Evolutionary conservation across 2,797 vertebrate genomes (phyloP), one percentile per base, ranked within the genome.

Genomic region (Xenopus petersii): DNA sequence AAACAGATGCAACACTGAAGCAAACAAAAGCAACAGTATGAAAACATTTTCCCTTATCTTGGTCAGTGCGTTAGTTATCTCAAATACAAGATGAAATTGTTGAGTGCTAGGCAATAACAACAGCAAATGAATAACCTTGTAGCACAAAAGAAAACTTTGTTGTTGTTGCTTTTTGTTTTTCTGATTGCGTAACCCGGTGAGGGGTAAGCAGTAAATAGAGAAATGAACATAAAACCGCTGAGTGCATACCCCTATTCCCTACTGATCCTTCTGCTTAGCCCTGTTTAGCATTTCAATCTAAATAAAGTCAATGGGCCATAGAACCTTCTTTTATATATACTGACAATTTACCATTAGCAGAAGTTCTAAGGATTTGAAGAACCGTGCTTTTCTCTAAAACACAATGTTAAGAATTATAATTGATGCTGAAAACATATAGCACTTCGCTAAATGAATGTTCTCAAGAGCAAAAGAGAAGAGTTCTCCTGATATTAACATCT

Each of bases 241-340:
- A 83, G 81, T 51, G 70, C 83, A 75, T 80, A 83, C 85, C 83
- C 82, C 80, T 75, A 83, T 85, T 86, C 85, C 87, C 85, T 74
- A 79, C 73, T 63, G 65, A 84, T 87, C 84, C 71, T 83, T 84
- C 85, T 80, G 82, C 84, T 84, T 81, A 74, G 84, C 80, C 81
- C 83, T 85, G 81, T 85, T 90, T 87, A 87, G 89, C 87, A 86
- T 87, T 89, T 87, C 87, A 86, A 87, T 88, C 84, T 89, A 81
- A 83, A 83, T 83, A 88, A 89, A 87, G 83, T 82, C 89, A 88
- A 85, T 85, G 87, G 86, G 81, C 87, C 84, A 84, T 86, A 81
- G 74, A 84, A 88, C 81, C 83, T 81, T 85, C 84, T 81, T 83
- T 78, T 83, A 63, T 84, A 83, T 64, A 81, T 79, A 55, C 84